A percentile compares a stretch with the other conserved stretches of the same genome.
phyloP scores from a whole-genome alignment of 2,888 invertebrate genomes.

The Apoda limacodes region DNA sequence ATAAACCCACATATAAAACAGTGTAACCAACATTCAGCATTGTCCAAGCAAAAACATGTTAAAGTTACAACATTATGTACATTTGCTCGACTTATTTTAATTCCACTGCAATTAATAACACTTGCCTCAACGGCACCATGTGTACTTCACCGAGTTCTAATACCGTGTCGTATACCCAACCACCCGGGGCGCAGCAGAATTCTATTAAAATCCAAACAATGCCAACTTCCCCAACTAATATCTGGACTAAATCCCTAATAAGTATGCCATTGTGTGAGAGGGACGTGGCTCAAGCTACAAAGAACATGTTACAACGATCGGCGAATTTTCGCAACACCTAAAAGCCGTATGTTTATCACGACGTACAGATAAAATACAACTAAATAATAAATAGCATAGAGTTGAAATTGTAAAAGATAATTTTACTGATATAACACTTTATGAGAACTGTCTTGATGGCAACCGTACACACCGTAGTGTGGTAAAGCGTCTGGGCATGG shows the following conservation, averaged over 20 bases:
- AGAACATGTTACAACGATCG: conserved; percentile 69
- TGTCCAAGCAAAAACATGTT: too few relatives aligned
- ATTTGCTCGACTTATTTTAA: too few relatives aligned
- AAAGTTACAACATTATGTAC: too few relatives aligned
- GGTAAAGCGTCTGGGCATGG: conserved; percentile 67
- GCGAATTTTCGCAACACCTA: conserved; percentile 21
- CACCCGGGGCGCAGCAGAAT: conserved; percentile 58
- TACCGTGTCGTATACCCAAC: conserved; percentile 43
- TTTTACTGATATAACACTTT: conserved; percentile 26
- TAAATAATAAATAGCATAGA: conserved; percentile 13
- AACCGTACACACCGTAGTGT: conserved; percentile 58
- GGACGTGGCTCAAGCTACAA: conserved; percentile 63
- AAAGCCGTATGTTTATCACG: conserved; percentile 1
- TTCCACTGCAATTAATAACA: conserved; percentile 34
- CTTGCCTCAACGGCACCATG: conserved; percentile 32
- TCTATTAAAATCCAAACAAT: conserved; percentile 69
- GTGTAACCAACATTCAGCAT: too few relatives aligned
- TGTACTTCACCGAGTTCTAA: conserved; percentile 27
- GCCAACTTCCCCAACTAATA: conserved; percentile 67
- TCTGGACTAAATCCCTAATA: conserved; percentile 71
- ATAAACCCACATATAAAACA: too few relatives aligned
- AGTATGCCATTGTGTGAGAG: conserved; percentile 70
- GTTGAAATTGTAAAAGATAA: conserved; percentile 20
- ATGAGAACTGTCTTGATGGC: conserved; percentile 25
- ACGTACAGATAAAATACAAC: conserved; percentile 17